Base-by-base conservation (phyloP, 1,140 invertebrate genomes). In the Papilio machaon region DNA sequence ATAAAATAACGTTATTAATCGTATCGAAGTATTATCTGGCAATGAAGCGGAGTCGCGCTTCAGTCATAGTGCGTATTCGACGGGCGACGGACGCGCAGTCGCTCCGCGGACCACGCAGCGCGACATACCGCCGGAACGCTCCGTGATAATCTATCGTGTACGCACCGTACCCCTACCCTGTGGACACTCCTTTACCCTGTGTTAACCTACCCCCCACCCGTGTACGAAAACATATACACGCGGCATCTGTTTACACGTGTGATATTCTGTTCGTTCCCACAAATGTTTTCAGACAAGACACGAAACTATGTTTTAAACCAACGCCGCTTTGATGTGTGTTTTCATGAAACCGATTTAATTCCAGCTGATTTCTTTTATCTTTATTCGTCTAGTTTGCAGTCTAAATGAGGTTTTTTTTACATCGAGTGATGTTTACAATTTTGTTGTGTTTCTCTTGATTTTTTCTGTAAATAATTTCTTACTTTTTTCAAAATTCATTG, bases 51-150 rank as follows among this genome's bases (percentile, higher is more conserved):
- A 74, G 64, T 35, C 64, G 64, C 64, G 64, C 13, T 77, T 77
- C 88, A 91, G 89, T 91, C 81, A 86, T 86, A 86, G 85, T 87
- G 87, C 73, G 83, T 84, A 84, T 81, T 82, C 83, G 84, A 87
- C 81, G 82, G 80, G 86, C 86, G 87, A 80, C 89, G 88, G 85
- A 88, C 87, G 86, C 87, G 85, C 82, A 52, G 30, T 80, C 80
- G 83, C 47, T 83, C 82, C 83, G 84, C 87, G 83, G 73, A 67
- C 58, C 10, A 80, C 84, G 80, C 83, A 49, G 64, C 86, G 87
- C 87, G 84, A 82, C 80, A 83, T 81, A 84, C 81, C 83, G 85
- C 84, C 88, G 88, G 83, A 88, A 86, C 85, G 89, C 90, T 88
- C 88, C 89, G 89, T 88, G 90, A 91, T 89, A 85, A 7, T 8